These are phyloP conservation scores for Dicerorhinus sumatrensis DNA, from an alignment of 2,113 vertebrate genomes.

Conservation along the genomic window DNA sequence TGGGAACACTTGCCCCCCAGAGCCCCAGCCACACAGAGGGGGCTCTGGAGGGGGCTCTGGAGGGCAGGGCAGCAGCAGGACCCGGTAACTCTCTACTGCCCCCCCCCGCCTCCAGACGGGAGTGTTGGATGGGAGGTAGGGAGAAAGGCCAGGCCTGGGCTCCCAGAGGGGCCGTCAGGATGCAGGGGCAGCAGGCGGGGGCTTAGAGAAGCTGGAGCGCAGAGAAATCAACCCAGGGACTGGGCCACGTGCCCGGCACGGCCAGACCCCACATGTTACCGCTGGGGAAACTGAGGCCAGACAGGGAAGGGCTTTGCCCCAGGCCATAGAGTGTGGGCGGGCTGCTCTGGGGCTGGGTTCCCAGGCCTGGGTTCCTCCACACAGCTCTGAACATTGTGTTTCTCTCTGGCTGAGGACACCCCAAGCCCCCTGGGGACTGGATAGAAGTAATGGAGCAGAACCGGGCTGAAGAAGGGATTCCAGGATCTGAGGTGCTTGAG, in stretches of 20 bases:
- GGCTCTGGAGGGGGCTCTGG: not conserved
- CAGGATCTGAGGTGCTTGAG: not conserved
- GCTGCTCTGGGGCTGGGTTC: not conserved
- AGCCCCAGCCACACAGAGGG: not conserved
- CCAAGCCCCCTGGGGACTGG: not conserved
- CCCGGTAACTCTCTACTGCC: not conserved
- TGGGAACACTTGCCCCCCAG: not conserved
- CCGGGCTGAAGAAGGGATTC: not conserved
- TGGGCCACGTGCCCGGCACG: accelerated
- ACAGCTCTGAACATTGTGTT: not conserved
- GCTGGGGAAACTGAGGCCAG: not conserved
- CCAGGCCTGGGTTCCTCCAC: not conserved
- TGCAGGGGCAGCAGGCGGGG: not conserved
- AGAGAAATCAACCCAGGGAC: not conserved
- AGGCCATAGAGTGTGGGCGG: not conserved
- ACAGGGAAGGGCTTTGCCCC: not conserved
- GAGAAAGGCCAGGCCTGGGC: not conserved
- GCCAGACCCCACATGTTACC: not conserved
- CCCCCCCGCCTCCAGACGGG: not conserved
- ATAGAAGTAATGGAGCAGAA: not conserved
- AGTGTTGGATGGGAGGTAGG: not conserved
- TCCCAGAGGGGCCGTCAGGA: not conserved
- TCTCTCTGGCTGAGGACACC: not conserved
- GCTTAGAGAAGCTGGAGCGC: not conserved
- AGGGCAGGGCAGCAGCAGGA: not conserved